Percentiles rank a stretch among this genome's conserved stretches.
phyloP scores from a whole-genome alignment of 2,113 vertebrate genomes.

The Silurus asotus region DNA sequence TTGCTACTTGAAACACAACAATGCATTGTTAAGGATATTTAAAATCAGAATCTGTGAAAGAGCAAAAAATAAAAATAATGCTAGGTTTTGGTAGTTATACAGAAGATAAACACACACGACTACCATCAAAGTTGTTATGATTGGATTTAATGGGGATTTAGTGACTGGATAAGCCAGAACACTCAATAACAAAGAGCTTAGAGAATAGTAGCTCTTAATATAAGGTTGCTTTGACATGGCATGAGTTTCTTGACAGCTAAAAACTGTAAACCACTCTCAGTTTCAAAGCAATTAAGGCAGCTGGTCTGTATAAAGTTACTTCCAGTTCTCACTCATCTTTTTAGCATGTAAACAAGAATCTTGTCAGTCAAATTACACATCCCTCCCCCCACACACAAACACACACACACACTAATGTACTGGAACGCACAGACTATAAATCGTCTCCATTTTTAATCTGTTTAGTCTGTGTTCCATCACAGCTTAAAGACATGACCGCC shows the following conservation, averaged over 20 bases:
- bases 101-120: not conserved
- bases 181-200: slow-evolving; percentile 20
- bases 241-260: slow-evolving; percentile 22
- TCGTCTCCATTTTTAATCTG: slow-evolving; percentile 7
- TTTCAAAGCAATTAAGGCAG: slow-evolving; percentile 2
- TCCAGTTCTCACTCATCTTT: slow-evolving; percentile 2
- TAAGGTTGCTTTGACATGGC: slow-evolving; percentile 23
- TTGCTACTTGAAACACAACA: not conserved
- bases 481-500: not conserved
- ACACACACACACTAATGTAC: slow-evolving; percentile 18
- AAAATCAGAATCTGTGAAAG: not conserved
- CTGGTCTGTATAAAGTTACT: slow-evolving; percentile 20
- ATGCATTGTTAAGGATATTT: not conserved
- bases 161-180: slow-evolving; percentile 1
- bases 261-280: slow-evolving; percentile 1
- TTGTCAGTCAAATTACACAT: too few species aligned
- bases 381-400: not conserved
- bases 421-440: slow-evolving; percentile 25
- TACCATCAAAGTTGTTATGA: not conserved
- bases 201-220: not conserved
- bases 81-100: not conserved
- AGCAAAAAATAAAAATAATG: not conserved
- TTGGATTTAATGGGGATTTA: slow-evolving; percentile 9
- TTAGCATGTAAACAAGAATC: slow-evolving; percentile 27
- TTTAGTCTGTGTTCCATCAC: slow-evolving; percentile 35